These are phyloP conservation scores for Harmothoe impar DNA, from an alignment of 2,888 invertebrate genomes.

Conservation along the genomic window DNA sequence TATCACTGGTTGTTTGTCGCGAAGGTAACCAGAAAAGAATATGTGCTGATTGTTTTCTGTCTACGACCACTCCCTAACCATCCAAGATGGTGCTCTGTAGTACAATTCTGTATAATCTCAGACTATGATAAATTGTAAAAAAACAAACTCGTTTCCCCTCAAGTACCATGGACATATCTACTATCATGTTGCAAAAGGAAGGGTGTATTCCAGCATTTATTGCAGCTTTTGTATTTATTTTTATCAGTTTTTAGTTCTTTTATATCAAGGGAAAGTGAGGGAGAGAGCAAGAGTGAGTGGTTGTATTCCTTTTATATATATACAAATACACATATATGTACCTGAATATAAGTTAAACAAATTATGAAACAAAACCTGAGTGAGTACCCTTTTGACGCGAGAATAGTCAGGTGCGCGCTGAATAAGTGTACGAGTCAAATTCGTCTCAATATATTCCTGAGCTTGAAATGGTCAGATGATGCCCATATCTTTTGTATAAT, in stretches of 20 bases:
- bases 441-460: neutral
- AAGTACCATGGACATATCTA: conserved; percentile 38
- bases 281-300: neutral
- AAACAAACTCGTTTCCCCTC: neutral
- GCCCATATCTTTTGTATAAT: neutral
- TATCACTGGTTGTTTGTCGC: neutral
- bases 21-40: neutral
- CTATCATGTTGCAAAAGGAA: conserved; percentile 55
- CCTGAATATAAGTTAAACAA: neutral
- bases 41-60: conserved; percentile 41
- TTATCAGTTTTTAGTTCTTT: conserved; percentile 55
- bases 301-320: conserved; percentile 47
- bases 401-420: neutral
- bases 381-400: neutral
- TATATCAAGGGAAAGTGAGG: conserved; percentile 1
- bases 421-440: neutral
- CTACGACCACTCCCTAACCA: neutral
- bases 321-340: neutral
- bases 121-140: neutral
- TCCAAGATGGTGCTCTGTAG: conserved; percentile 5
- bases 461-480: conserved; percentile 22
- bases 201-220: conserved; percentile 56
- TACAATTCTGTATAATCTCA: neutral
- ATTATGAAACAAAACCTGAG: neutral
- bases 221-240: conserved; percentile 62